Percentiles rank a stretch among this genome's conserved stretches.
These are phyloP conservation scores for Rhinogobio ventralis DNA, from an alignment of 2,797 vertebrate species.

Conservation along the genomic window DNA sequence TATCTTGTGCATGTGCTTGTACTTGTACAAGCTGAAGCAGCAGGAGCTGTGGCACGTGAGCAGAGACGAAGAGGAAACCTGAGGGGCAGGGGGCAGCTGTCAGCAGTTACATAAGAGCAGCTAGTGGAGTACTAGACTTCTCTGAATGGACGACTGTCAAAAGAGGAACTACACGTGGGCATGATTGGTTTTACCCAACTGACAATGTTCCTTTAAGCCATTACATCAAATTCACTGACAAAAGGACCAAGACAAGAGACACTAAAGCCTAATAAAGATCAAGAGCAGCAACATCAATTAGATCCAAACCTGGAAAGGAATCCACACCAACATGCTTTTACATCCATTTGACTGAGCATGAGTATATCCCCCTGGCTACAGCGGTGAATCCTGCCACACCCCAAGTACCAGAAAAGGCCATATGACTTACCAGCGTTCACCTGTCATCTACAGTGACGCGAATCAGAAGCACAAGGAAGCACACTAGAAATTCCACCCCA, in stretches of 20 bases:
- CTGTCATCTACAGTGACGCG: conserved; percentile 55
- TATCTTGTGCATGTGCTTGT: conserved; percentile 65
- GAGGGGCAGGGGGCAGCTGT: conserved; percentile 45
- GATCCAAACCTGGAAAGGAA: conserved; percentile 42
- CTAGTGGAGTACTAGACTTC: conserved; percentile 26
- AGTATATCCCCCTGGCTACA: neutral
- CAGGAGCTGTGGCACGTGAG: conserved; percentile 7
- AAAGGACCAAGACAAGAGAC: conserved; percentile 24
- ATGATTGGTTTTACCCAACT: neutral
- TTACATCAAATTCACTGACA: conserved; percentile 1
- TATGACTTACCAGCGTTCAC: conserved; percentile 4
- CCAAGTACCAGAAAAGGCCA: conserved; percentile 75
- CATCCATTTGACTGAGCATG: neutral
- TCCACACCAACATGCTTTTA: conserved; percentile 11
- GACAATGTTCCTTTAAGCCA: neutral
- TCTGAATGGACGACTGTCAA: conserved; percentile 43
- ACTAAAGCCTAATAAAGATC: conserved; percentile 1
- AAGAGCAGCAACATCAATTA: conserved; percentile 2
- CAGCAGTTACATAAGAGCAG: conserved; percentile 48
- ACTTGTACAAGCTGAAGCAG: conserved; percentile 54
- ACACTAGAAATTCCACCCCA: conserved; percentile 41
- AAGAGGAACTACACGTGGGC: conserved; percentile 13
- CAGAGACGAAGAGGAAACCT: conserved; percentile 13
- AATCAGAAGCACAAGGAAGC: conserved; percentile 63
- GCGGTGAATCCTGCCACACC: conserved; percentile 41